Conservation (phyloP, 2,888 invertebrate species). For the Apoda limacodes region DNA sequence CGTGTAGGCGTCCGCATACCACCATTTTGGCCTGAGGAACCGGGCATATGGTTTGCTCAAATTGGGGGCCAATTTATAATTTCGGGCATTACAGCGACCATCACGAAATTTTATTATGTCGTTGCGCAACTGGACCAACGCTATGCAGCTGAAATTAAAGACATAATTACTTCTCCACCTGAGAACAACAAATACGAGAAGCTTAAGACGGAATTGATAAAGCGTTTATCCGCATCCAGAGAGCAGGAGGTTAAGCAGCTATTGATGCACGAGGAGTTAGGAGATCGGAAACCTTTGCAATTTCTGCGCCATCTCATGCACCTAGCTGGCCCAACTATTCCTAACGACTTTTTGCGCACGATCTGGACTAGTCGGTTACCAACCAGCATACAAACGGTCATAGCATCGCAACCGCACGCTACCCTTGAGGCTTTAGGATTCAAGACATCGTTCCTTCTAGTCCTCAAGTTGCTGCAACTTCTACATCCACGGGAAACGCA, state of each 20-base stretch:
- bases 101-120: conserved; percentile 12
- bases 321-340: conserved; percentile 14
- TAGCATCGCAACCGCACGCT: conserved; percentile 12
- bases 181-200: conserved; percentile 10
- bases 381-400: conserved; percentile 10
- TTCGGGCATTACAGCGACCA: conserved; percentile 15
- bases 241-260: conserved; percentile 16
- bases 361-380: conserved; percentile 16
- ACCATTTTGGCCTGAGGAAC: conserved; percentile 22
- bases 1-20: too few species aligned
- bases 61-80: conserved; percentile 21
- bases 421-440: conserved; percentile 10
- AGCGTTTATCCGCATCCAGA: conserved; percentile 14
- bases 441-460: too few species aligned
- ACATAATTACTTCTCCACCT: conserved; percentile 9
- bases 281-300: conserved; percentile 17
- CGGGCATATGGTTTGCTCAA: conserved; percentile 21
- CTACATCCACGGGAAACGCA: too few species aligned
- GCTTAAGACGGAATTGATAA: conserved; percentile 18
- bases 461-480: too few species aligned
- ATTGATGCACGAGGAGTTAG: conserved; percentile 14
- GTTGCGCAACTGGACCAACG: conserved; percentile 5
- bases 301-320: conserved; percentile 16
- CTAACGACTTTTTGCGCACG: conserved; percentile 14
- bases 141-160: conserved; percentile 5